Evolutionary conservation across 2,797 vertebrate genomes (phyloP).

Genomic region (Chaunax sp.): DNA sequence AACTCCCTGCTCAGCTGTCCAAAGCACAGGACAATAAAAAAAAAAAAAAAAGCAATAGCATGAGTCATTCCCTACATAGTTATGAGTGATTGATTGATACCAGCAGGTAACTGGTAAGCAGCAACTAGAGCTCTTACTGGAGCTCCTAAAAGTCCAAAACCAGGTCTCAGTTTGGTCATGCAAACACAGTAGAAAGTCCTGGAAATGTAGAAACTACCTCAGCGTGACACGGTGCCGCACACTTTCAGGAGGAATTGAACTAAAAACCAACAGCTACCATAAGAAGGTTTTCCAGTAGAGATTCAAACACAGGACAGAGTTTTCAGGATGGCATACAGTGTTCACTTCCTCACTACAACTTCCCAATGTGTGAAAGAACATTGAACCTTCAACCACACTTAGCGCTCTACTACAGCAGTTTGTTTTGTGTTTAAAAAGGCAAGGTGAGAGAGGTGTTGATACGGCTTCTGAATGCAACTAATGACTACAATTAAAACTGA

Average conservation of each 20-base stretch:
- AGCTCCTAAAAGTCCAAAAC: constrained; percentile 51
- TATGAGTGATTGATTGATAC: constrained; percentile 49
- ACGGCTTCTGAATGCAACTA: constrained; percentile 48
- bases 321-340: constrained; percentile 42
- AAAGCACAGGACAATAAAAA: constrained; percentile 40
- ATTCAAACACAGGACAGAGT: constrained; percentile 36
- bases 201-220: constrained; percentile 49
- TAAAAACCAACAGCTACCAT: constrained; percentile 28
- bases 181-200: constrained; percentile 51
- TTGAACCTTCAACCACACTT: constrained; percentile 26
- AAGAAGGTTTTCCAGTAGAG: constrained; percentile 54
- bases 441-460: constrained; percentile 58
- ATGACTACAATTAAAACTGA: constrained; percentile 53
- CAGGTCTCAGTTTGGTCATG: constrained; percentile 73
- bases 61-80: constrained; percentile 51
- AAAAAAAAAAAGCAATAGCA: constrained; percentile 28
- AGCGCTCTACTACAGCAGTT: constrained; percentile 62
- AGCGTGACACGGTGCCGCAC: constrained; percentile 57
- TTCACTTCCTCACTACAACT: constrained; percentile 41
- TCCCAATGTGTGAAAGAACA: too few species aligned
- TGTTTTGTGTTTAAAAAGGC: constrained; percentile 63
- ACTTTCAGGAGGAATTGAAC: constrained; percentile 64
- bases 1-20: constrained; percentile 42
- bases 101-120: constrained; percentile 67
- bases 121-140: constrained; percentile 56